Evolutionary conservation across 2,113 vertebrate species (phyloP), one percentile per base, ranked within the genome.

Genomic region (Pachyramphus minor): DNA sequence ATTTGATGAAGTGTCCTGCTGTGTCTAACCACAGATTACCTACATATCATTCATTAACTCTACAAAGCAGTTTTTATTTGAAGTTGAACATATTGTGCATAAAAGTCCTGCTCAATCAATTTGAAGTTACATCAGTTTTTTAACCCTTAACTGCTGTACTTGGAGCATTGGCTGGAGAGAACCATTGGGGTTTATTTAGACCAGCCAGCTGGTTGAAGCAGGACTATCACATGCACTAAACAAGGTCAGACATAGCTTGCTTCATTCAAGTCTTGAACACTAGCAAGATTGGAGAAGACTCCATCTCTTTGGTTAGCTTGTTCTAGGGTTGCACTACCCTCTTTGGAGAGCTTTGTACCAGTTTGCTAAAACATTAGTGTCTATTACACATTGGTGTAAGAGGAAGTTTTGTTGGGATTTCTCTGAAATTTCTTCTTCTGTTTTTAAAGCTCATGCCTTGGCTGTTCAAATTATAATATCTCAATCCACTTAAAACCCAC

Each of bases 211-310:
- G 11, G 14, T 14, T 74, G 27, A 77, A 62, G 4, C 35, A 89
- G 30, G 45, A 22, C 20, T 58, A 16, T 14, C 12, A 31, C 11
- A 20, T 27, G 25, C 28, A 67, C 16, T 30, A 55, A 82, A 84
- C 7, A 0, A 0, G 5, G 17, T 44, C 16, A 63, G 42, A 39
- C 10, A 18, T 0, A 0, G 12, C 5, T 78, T 77, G 6, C 18
- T 68, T 14, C 11, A 30, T 28, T 23, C 60, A 35, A 23, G 28
- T 60, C 30, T 33, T 64, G 35, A 47, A 72, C 71, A 45, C 6
- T 28, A 53, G n/a, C 39, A 47, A 52, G n/a, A 2, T 2, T 84
- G 56, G 23, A 81, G n/a, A 64, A 5, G 41, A 13, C 41, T 83
- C 12, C 10, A 8, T 53, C 44, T 37, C 33, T 76, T 55, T 47